A percentile compares a stretch with the other conserved stretches of the same genome.
Evolutionary conservation across 2,888 invertebrate species (phyloP).

Genomic region (Listrodromus nycthemerus): DNA sequence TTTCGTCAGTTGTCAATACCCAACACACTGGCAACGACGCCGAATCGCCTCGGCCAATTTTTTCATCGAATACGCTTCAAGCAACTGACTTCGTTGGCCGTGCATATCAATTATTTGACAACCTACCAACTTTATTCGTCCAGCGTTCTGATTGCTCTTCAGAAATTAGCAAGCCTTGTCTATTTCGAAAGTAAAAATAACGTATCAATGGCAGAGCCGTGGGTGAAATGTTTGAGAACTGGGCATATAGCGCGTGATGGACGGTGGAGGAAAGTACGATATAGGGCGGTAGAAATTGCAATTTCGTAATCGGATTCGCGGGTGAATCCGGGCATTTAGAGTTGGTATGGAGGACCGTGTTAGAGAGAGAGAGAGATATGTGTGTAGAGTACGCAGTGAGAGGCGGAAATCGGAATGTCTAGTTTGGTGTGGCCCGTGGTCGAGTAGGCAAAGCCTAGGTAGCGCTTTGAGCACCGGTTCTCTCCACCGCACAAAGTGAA

Average conservation of each 20-base stretch:
- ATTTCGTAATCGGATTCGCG: slow-evolving; percentile 66
- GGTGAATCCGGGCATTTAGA: slow-evolving; percentile 52
- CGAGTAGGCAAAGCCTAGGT: slow-evolving; percentile 63
- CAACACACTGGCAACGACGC: too few species aligned
- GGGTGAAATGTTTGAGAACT: slow-evolving; percentile 30
- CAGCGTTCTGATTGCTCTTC: not conserved
- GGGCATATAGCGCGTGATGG: not conserved
- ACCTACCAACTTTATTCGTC: not conserved
- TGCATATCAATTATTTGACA: not conserved
- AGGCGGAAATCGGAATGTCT: slow-evolving; percentile 65
- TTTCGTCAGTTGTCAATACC: not conserved
- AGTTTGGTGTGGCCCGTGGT: slow-evolving; percentile 61
- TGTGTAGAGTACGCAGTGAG: slow-evolving; percentile 1
- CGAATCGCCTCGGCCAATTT: not conserved
- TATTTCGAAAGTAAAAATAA: not conserved
- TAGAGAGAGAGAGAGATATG: not conserved
- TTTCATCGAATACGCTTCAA: not conserved
- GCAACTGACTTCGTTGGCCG: not conserved
- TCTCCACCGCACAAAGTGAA: slow-evolving; percentile 26
- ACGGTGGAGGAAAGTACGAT: not conserved
- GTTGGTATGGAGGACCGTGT: slow-evolving; percentile 14
- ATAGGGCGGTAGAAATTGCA: slow-evolving; percentile 56
- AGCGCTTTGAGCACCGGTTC: slow-evolving; percentile 10
- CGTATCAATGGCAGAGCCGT: not conserved
- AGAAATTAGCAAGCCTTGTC: not conserved